A percentile compares a stretch with the other conserved stretches of the same genome.
Evolutionary conservation across 2,888 invertebrate genomes (phyloP).

Genomic region (Venustoraphidia nigricollis): DNA sequence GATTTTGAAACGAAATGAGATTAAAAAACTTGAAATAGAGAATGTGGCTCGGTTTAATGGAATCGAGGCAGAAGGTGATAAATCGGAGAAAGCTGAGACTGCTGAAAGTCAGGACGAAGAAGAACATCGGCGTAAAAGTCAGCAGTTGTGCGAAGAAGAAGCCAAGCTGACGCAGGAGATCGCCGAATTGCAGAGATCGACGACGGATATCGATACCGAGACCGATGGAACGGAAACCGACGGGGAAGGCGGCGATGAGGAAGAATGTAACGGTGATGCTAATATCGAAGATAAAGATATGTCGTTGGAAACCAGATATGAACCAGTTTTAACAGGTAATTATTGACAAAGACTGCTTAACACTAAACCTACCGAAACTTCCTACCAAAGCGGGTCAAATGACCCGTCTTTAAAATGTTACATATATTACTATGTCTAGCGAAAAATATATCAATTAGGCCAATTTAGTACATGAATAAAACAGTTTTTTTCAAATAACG

Average conservation of each 20-base stretch:
- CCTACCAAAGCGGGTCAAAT: too few species aligned
- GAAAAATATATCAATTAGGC: too few species aligned
- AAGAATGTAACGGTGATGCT: conserved; percentile 20
- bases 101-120: conserved; percentile 41
- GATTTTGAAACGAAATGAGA: neutral
- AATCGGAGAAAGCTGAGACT: conserved; percentile 34
- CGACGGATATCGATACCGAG: conserved; percentile 64
- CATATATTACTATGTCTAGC: too few species aligned
- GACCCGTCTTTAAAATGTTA: too few species aligned
- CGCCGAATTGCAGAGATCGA: conserved; percentile 54
- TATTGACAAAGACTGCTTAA: too few species aligned
- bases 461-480: too few species aligned
- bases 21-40: neutral
- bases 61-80: conserved; percentile 21
- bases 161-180: conserved; percentile 61
- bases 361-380: too few species aligned
- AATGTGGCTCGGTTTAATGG: neutral
- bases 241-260: conserved; percentile 35
- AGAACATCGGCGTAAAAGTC: conserved; percentile 52
- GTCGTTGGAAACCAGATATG: conserved; percentile 50
- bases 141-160: conserved; percentile 55
- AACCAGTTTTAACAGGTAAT: conserved; percentile 46
- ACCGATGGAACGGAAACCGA: conserved; percentile 67
- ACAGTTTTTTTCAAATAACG: too few species aligned
- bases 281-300: conserved; percentile 28